Evolutionary conservation across 2,113 vertebrate species (phyloP).

Genomic region (Polypterus senegalus): DNA sequence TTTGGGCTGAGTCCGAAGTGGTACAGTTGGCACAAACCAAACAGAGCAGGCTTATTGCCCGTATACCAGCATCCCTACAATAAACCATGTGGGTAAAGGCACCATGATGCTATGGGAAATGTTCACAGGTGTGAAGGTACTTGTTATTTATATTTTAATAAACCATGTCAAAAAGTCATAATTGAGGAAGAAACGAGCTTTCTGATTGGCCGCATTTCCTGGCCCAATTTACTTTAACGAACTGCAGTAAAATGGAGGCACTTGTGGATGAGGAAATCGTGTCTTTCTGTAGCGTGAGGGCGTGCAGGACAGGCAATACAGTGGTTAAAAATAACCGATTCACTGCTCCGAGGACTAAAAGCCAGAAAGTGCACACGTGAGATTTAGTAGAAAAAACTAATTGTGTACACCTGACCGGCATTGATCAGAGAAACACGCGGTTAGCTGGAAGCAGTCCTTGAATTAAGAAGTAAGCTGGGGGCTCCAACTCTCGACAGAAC

Average conservation of each 20-base stretch:
- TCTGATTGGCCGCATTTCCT: background rate
- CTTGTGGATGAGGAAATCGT: slow-evolving; percentile 10
- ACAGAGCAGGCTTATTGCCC: too few species aligned
- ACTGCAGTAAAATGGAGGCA: slow-evolving; percentile 1
- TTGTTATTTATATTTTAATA: too few species aligned
- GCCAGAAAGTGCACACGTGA: background rate
- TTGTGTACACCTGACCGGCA: slow-evolving; percentile 13
- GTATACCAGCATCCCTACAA: too few species aligned
- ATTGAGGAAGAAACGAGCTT: too few species aligned
- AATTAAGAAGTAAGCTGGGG: slow-evolving; percentile 10
- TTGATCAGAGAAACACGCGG: background rate
- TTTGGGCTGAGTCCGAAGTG: too few species aligned
- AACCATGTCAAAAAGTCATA: too few species aligned
- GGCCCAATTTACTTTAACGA: slow-evolving; percentile 16
- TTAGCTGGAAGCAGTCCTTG: slow-evolving; percentile 16
- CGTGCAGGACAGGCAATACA: background rate
- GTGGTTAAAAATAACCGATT: slow-evolving; percentile 15
- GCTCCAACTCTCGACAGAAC: slow-evolving; percentile 9
- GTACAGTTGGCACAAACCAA: too few species aligned
- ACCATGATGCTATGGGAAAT: too few species aligned
- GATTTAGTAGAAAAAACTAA: slow-evolving; percentile 21
- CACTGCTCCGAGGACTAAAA: slow-evolving; percentile 15
- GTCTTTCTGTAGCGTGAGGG: background rate
- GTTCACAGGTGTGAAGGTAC: too few species aligned
- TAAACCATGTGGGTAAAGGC: too few species aligned